Evolutionary conservation across 2,797 vertebrate genomes (phyloP), one percentile per base, ranked within the genome.

Genomic region (Syngnathus rostellatus): DNA sequence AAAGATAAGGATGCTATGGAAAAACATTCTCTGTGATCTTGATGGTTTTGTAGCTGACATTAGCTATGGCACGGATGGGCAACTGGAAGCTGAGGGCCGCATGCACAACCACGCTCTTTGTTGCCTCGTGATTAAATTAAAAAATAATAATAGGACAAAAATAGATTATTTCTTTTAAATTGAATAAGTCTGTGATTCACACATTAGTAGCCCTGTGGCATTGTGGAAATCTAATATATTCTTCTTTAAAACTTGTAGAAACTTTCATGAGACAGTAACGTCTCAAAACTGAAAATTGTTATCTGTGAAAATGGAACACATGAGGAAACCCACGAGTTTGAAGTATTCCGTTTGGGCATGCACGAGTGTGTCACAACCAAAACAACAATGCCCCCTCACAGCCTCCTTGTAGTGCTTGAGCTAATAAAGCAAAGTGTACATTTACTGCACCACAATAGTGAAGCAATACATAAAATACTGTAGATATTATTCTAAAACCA

Each of bases 1-100:
- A 51, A 62, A 84, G 84, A 89, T 88, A 88, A 85, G 84, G 70
- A 63, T 11, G 59, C 60, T 66, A 71, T 19, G 75, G 40, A 71
- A 62, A 45, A 70, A 62, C 17, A 19, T 65, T n/a, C 9, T 16
- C 60, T 63, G 39, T 66, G 68, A 77, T 73, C 65, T 64, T 48
- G 39, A 66, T 61, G 53, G 64, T 54, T 2, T 16, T n/a, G 53
- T n/a, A 67, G 65, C 78, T 67, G 25, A 31, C 57, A 45, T 38
- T 59, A 46, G 45, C 45, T 14, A 46, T 46, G 45, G 45, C 45
- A 6, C 6, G 16, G 45, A 46, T 17, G 45, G 45, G 16, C 4
- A 46, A 46, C 45, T 46, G 45, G 12, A 1, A 14, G 45, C 11
- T 16, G 12, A 12, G 5, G 45, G 2, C 12, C 12, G 5, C 45